These are phyloP conservation scores for Delichon dasypus DNA, from an alignment of 2,797 vertebrate species.

Conservation along the genomic window DNA sequence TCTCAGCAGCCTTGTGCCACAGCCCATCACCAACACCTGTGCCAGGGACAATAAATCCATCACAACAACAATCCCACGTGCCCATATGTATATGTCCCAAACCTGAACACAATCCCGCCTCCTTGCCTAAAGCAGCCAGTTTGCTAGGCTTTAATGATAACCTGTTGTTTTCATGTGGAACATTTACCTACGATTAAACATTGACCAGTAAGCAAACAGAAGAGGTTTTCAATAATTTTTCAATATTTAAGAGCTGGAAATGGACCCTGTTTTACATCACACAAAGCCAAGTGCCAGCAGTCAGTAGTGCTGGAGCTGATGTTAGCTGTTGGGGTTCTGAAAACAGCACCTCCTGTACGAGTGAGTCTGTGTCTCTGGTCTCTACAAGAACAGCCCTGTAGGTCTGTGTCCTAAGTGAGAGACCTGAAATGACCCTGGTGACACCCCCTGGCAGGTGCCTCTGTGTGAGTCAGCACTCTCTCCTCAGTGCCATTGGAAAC, in stretches of 20 bases:
- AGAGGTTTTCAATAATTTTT: conserved; percentile 41
- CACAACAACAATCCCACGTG: rapidly evolving
- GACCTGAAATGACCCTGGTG: background rate
- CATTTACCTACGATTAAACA: conserved; percentile 65
- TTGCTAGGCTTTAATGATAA: background rate
- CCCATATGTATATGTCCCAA: rapidly evolving
- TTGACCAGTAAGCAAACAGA: conserved; percentile 52
- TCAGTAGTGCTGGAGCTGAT: conserved; percentile 28
- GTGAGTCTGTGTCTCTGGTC: background rate
- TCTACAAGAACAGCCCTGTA: background rate
- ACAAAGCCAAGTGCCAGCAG: conserved; percentile 34
- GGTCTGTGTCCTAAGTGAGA: background rate
- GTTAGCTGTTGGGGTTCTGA: conserved; percentile 27
- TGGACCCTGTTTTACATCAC: conserved; percentile 23
- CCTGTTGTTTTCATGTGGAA: conserved; percentile 25
- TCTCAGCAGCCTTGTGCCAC: background rate
- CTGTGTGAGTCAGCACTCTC: background rate
- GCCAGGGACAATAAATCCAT: background rate
- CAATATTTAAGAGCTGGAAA: conserved; percentile 57
- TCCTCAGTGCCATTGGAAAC: background rate
- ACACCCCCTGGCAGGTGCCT: background rate
- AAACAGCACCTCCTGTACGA: background rate
- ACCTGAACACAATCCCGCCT: background rate
- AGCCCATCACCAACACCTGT: background rate
- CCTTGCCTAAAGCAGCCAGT: background rate